A percentile compares a stretch with the other conserved stretches of the same genome.
Conservation (phyloP, 1,140 invertebrate genomes). For the Drosophila ambigua region DNA sequence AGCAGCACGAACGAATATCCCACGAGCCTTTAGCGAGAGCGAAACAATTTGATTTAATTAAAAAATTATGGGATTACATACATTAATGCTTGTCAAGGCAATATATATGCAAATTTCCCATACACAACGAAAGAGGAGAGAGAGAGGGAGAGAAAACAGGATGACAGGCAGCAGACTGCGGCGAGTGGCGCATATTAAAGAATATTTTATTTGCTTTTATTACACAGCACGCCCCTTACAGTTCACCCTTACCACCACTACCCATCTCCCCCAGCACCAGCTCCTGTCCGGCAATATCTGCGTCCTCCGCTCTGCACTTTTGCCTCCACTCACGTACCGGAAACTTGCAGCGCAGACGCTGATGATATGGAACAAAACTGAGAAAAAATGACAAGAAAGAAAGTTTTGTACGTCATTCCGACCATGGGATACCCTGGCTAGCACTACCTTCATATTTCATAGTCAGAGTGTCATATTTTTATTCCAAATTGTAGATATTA, state of each 20-base stretch:
- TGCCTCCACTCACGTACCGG: constrained; percentile 46
- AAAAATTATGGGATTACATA: constrained; percentile 83
- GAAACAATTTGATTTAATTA: constrained; percentile 83
- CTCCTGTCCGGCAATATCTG: constrained; percentile 12
- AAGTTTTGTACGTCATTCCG: background rate
- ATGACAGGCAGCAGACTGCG: constrained; percentile 51
- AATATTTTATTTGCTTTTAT: constrained; percentile 83
- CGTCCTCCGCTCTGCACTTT: constrained; percentile 8
- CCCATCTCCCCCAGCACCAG: background rate
- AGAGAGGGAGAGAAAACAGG: constrained; percentile 26
- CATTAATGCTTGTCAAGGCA: constrained; percentile 81
- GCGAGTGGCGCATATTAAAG: constrained; percentile 82
- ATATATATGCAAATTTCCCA: constrained; percentile 80
- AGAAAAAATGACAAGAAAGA: constrained; percentile 30
- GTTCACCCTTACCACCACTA: constrained; percentile 45
- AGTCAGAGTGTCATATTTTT: no score
- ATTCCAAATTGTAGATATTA: no score
- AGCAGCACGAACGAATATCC: constrained; percentile 10
- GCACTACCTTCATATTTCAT: no score
- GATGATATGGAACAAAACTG: constrained; percentile 56
- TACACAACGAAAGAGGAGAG: constrained; percentile 18
- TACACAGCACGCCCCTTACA: constrained; percentile 67
- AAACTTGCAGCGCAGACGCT: constrained; percentile 76
- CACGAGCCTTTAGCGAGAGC: constrained; percentile 36
- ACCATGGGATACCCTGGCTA: no score